These are phyloP conservation scores for Unio delphinus DNA, from an alignment of 2,888 invertebrate genomes.

Conservation along the genomic window DNA sequence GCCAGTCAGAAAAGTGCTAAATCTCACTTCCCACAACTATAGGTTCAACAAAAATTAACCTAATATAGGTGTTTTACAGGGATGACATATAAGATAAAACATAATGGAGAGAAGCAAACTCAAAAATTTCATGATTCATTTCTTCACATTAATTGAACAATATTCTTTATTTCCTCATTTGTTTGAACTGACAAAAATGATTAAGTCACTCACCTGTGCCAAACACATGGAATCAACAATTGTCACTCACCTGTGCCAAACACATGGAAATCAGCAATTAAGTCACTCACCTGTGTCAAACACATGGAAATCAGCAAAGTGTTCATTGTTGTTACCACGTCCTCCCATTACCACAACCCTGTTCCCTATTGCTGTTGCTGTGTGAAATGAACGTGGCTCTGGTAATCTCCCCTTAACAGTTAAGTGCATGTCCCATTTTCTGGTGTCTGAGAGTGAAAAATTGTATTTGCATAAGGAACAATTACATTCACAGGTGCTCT, in stretches of 20 bases:
- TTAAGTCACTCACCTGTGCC: slow-evolving; percentile 34
- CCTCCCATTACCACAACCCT: slow-evolving; percentile 65
- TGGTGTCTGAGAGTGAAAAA: slow-evolving; percentile 43
- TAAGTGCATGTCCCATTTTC: slow-evolving; percentile 63
- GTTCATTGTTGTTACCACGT: slow-evolving; percentile 56
- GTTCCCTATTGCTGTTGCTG: slow-evolving; percentile 55
- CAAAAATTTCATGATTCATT: no score
- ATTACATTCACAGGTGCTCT: background rate
- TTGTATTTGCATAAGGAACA: background rate
- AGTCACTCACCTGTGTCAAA: slow-evolving; percentile 61
- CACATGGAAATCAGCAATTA: background rate
- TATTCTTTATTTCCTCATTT: no score
- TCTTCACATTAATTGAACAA: no score
- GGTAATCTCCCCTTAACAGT: slow-evolving; percentile 55
- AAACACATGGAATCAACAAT: background rate
- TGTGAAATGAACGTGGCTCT: slow-evolving; percentile 66
- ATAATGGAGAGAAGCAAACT: no score
- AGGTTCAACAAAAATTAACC: no score
- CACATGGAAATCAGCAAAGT: slow-evolving; percentile 62
- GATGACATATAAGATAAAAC: no score
- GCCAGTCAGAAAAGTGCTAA: no score
- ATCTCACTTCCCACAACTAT: no score
- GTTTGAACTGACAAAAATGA: no score
- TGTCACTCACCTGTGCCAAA: slow-evolving; percentile 34
- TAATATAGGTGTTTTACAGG: no score